Conservation (phyloP, 2,888 invertebrate genomes). For the Heterodera filipjevi region DNA sequence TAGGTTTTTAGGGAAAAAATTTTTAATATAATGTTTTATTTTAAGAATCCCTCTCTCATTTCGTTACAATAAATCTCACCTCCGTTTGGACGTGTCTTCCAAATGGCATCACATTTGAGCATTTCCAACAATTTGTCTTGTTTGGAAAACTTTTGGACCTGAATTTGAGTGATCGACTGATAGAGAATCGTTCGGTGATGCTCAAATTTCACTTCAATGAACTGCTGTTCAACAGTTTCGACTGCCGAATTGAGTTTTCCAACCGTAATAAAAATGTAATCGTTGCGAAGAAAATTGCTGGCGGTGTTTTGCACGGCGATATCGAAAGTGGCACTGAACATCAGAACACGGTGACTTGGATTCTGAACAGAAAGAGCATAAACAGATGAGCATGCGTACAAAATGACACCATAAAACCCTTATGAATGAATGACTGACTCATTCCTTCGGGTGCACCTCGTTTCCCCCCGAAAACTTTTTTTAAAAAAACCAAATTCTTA, state of each 20-base stretch:
- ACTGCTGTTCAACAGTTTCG: constrained; percentile 28
- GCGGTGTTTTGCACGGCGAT: constrained; percentile 26
- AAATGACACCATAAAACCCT: too few species aligned
- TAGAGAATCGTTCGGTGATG: too few species aligned
- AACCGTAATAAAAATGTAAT: constrained; percentile 27
- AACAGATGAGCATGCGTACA: neutral
- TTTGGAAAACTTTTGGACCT: constrained; percentile 31
- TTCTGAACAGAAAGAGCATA: constrained; percentile 14
- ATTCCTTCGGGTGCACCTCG: too few species aligned
- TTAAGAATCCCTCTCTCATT: too few species aligned
- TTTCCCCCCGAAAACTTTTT: too few species aligned
- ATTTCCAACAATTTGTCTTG: constrained; percentile 34
- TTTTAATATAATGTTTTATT: too few species aligned
- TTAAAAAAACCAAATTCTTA: too few species aligned
- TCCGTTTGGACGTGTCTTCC: constrained; percentile 15
- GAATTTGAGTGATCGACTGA: constrained; percentile 19
- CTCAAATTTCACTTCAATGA: constrained; percentile 29
- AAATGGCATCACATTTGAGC: constrained; percentile 28
- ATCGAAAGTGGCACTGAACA: constrained; percentile 38
- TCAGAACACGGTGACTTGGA: constrained; percentile 33
- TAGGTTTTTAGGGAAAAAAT: too few species aligned
- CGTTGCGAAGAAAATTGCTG: neutral
- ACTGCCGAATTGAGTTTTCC: constrained; percentile 31
- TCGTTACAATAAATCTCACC: neutral
- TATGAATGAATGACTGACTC: too few species aligned